Base-by-base conservation (phyloP, 2,113 vertebrate genomes). In the Triplophysa rosa region DNA sequence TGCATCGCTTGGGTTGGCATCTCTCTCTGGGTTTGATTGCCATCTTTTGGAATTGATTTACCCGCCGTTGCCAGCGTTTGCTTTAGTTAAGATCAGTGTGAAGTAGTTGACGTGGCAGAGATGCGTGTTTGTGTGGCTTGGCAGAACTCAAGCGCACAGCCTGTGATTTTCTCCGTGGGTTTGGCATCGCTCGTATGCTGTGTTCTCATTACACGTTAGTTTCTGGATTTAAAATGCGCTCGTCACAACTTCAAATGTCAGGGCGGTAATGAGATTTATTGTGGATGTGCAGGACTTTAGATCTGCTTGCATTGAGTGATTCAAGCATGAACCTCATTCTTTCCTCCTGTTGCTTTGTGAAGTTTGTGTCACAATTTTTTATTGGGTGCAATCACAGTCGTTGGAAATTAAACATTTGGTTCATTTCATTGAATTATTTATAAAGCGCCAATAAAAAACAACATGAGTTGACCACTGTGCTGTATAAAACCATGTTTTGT, bases 71-170 rank as follows among this genome's bases (percentile, higher is more conserved):
- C 70, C 69, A 76, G 63, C 37, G 77, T 70, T 69, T 42, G 17
- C 29, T 83, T 58, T 75, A 14, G 21, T 40, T 24, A 26, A 56
- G 54, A 58, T 78, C 8, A 26, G 19, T 49, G 69, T 64, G 63
- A 45, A 67, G 29, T 47, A 9, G 69, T 58, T 10, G 42, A 49
- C 77, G 73, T 79, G 45, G 58, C 65, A 68, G 65, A 68, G 69
- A 58, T 58, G 17, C n/a, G 37, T n/a, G 49, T 63, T 68, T 69
- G 33, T 72, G 52, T 52, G 58, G 70, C 67, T 75, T 75, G 81
- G 56, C 33, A n/a, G 40, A 1, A 9, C 63, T 56, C 40, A 79
- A 52, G 69, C 64, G 63, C 21, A 1, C 17, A 37, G 29, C 9
- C 49, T 58, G 68, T 56, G 49, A 45, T 69, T 67, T 79, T 68